These are phyloP conservation scores for Tiaroga cobitis DNA, from an alignment of 2,797 vertebrate genomes.

Conservation along the genomic window DNA sequence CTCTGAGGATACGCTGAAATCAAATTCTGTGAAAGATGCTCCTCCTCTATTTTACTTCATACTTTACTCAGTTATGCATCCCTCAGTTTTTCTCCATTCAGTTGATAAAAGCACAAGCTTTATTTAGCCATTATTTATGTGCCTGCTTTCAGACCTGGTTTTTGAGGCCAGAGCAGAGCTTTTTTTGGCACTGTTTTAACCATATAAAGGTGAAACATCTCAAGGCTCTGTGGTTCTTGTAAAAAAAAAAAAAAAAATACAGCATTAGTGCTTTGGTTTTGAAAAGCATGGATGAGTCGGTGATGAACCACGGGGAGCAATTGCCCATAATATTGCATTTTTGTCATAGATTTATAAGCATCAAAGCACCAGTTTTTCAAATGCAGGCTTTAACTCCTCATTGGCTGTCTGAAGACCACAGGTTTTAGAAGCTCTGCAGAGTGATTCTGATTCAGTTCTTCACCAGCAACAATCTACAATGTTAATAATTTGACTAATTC, in stretches of 20 bases:
- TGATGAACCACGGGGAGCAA: neutral
- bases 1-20: neutral
- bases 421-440: neutral
- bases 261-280: neutral
- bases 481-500: neutral
- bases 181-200: neutral
- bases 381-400: neutral
- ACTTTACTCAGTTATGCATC: neutral
- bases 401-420: neutral
- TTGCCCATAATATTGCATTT: neutral
- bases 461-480: neutral
- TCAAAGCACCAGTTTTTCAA: conserved; percentile 2
- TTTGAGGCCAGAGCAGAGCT: conserved; percentile 4
- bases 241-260: neutral
- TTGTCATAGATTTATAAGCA: neutral
- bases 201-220: conserved; percentile 1
- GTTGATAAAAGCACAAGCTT: conserved; percentile 12
- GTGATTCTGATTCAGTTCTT: neutral
- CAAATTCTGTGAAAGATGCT: neutral
- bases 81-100: neutral
- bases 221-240: neutral
- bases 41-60: neutral
- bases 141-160: conserved; percentile 9
- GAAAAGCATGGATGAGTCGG: neutral
- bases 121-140: conserved; percentile 23